Evolutionary conservation across 2,113 vertebrate species (phyloP).

Genomic region (Anguilla japonica): DNA sequence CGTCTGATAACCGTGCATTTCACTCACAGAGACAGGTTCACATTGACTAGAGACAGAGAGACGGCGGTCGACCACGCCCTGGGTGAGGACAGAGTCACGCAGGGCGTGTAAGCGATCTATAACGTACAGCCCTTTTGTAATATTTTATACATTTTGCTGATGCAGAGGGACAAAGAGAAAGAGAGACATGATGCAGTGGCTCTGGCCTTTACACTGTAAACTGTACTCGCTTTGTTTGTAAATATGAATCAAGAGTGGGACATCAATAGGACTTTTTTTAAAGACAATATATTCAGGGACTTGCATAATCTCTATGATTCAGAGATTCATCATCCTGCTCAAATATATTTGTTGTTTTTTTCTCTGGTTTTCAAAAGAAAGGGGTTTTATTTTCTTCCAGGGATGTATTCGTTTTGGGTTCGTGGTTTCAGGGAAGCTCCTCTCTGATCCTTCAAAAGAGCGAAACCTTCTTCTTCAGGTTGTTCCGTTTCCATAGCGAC

Average conservation of each 20-base stretch:
- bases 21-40: background rate
- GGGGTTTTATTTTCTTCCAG: background rate
- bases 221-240: conserved; percentile 7
- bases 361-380: background rate
- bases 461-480: conserved; percentile 89
- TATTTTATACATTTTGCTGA: background rate
- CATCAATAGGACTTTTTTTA: conserved; percentile 2
- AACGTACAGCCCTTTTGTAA: background rate
- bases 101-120: background rate
- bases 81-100: background rate
- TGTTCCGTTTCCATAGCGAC: conserved; percentile 91
- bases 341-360: conserved; percentile 2
- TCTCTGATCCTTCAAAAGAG: conserved; percentile 80
- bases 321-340: background rate
- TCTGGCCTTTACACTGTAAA: background rate
- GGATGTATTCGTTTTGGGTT: background rate
- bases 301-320: background rate
- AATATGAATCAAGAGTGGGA: background rate
- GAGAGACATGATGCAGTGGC: conserved; percentile 15
- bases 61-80: background rate
- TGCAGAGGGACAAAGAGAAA: background rate
- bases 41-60: background rate
- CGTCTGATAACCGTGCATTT: background rate
- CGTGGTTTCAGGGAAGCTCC: background rate
- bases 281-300: background rate